A percentile compares a stretch with the other conserved stretches of the same genome.
phyloP scores from a whole-genome alignment of 2,797 vertebrate species.

The Ciconia nigra region DNA sequence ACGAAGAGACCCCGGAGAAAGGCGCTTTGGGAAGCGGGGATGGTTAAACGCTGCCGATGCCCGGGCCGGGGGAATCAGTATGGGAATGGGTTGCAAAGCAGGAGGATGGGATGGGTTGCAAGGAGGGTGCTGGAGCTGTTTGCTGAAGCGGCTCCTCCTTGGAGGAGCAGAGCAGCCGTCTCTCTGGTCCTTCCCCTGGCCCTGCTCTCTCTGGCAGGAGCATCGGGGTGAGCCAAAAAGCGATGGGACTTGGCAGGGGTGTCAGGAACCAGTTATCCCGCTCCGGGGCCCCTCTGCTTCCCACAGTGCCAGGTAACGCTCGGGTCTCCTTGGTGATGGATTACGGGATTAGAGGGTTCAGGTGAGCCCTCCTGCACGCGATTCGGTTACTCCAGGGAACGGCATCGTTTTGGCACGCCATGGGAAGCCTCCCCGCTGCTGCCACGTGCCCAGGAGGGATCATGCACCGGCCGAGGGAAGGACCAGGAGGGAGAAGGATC shows the following conservation, averaged over 20 bases:
- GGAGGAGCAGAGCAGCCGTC: background rate
- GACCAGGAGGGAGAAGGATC: background rate
- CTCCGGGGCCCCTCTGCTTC: background rate
- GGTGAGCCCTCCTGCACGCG: background rate
- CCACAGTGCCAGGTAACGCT: background rate
- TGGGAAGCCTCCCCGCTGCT: background rate
- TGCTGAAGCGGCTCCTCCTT: background rate
- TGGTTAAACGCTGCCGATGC: fast-evolving
- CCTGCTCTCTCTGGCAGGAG: background rate
- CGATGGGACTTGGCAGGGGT: background rate
- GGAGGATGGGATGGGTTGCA: background rate
- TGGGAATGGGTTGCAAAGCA: background rate
- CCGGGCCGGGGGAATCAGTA: fast-evolving
- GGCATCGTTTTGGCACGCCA: fast-evolving
- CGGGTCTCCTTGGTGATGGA: conserved; percentile 39
- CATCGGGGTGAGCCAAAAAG: background rate
- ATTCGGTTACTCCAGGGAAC: background rate
- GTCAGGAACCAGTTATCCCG: background rate
- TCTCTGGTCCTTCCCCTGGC: background rate
- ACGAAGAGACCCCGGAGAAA: fast-evolving
- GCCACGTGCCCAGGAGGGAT: background rate
- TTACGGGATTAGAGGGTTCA: conserved; percentile 47
- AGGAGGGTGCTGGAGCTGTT: background rate
- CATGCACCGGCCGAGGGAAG: fast-evolving
- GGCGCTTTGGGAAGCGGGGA: fast-evolving